Conservation (phyloP, 2,113 vertebrate genomes). For the Athene cunicularia region DNA sequence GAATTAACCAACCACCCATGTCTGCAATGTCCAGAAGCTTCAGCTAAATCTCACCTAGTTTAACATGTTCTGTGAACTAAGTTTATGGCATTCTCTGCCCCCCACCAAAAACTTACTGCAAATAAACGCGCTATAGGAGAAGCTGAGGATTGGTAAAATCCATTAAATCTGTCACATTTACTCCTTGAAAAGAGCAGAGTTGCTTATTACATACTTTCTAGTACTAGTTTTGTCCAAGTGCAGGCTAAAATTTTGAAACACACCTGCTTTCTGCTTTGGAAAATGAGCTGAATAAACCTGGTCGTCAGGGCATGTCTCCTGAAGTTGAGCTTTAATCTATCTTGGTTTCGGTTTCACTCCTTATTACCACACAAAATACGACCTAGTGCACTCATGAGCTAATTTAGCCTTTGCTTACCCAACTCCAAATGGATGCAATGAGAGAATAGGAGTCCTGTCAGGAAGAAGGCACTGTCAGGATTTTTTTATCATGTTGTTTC, state of each 20-base stretch:
- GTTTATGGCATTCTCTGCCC: background rate
- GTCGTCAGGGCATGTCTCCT: background rate
- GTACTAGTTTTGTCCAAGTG: background rate
- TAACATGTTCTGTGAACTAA: background rate
- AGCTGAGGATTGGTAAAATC: background rate
- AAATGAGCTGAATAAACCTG: background rate
- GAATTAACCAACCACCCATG: background rate
- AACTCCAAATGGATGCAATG: background rate
- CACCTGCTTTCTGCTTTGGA: background rate
- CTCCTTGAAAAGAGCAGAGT: background rate
- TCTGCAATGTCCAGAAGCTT: background rate
- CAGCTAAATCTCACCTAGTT: background rate
- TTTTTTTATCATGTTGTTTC: background rate
- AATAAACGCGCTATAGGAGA: background rate
- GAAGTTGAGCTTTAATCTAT: background rate
- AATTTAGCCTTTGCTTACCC: background rate
- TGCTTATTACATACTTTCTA: background rate
- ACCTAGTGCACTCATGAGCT: background rate
- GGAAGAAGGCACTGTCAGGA: background rate
- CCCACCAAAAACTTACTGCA: background rate
- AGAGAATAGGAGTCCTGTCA: background rate
- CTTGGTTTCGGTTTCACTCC: background rate
- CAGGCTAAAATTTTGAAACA: background rate
- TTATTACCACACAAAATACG: background rate
- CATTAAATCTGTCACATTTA: background rate